These are phyloP conservation scores for Rhynchophorus ferrugineus DNA, from an alignment of 1,140 invertebrate species.

Conservation along the genomic window DNA sequence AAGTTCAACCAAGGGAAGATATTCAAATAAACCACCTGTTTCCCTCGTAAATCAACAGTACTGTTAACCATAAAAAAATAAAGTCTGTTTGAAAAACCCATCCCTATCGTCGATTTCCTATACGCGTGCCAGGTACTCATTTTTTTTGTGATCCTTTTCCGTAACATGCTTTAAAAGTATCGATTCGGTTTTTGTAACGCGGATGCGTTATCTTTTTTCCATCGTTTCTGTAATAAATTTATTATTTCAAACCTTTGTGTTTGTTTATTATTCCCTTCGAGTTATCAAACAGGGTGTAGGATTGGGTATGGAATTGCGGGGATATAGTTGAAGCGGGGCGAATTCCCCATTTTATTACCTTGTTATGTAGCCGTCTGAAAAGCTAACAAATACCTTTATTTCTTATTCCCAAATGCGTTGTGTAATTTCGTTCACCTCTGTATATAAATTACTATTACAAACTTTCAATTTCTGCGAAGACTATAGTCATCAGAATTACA, in stretches of 20 bases:
- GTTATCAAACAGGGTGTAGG: neutral
- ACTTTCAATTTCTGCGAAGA: no score
- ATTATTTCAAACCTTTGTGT: neutral
- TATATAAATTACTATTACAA: no score
- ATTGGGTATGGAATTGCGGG: neutral
- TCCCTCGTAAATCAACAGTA: neutral
- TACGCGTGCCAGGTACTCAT: neutral
- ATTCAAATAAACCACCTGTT: conserved; percentile 97
- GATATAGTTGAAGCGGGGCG: no score
- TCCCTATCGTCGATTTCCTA: no score
- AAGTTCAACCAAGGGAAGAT: conserved; percentile 98
- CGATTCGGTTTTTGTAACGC: neutral
- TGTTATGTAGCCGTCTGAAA: no score
- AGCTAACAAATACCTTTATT: neutral
- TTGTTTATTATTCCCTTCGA: neutral
- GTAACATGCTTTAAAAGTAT: neutral
- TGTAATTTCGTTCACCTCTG: neutral
- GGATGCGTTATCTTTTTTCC: no score
- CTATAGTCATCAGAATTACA: no score
- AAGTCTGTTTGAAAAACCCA: neutral
- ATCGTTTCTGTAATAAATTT: neutral
- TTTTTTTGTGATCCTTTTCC: neutral
- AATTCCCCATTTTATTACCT: no score
- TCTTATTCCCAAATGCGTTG: neutral
- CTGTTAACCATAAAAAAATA: neutral